Evolutionary conservation across 2,797 vertebrate genomes (phyloP), one percentile per base, ranked within the genome.

Genomic region (Bradypus variegatus): DNA sequence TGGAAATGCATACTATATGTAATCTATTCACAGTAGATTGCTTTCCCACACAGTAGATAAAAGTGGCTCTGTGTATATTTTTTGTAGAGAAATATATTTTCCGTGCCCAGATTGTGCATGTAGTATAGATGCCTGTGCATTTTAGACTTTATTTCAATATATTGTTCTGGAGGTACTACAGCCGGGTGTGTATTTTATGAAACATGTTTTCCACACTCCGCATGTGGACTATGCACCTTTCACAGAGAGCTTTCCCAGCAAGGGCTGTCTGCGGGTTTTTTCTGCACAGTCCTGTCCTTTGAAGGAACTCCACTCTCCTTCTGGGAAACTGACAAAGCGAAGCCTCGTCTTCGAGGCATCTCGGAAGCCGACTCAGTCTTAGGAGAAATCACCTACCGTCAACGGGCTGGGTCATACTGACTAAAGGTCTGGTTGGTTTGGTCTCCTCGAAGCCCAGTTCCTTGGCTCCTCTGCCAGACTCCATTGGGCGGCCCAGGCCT

Each of bases 21-120:
- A 73, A 60, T 94, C 45, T 91, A 91, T 88, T 21, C 60, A 38
- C 69, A 53, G 53, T 65, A 83, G 33, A 29, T 48, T 79, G 72
- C 50, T 90, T 86, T 92, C 55, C 13, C 38, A 41, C 72, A 70
- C 45, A 81, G 67, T 53, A 77, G 58, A 58, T 60, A 73, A 79
- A 88, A 76, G 18, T 90, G 45, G 4, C 41, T 89, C 60, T 77
- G 45, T 85, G 25, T 92, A 33, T 69, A 55, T 64, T 58, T 58
- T 58, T 58, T 21, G 58, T 65, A 86, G 31, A 73, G 55, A 94
- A 90, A 88, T n/a, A 38, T n/a, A 65, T 60, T 89, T 92, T 76
- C 41, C 79, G 62, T 62, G 23, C 11, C 48, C 23, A 48, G 36
- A 86, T 83, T 81, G 72, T 62, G 62, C 62, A 64, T 50, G 45